phyloP scores from a whole-genome alignment of 2,113 vertebrate genomes.

The Puntigrus tetrazona region DNA sequence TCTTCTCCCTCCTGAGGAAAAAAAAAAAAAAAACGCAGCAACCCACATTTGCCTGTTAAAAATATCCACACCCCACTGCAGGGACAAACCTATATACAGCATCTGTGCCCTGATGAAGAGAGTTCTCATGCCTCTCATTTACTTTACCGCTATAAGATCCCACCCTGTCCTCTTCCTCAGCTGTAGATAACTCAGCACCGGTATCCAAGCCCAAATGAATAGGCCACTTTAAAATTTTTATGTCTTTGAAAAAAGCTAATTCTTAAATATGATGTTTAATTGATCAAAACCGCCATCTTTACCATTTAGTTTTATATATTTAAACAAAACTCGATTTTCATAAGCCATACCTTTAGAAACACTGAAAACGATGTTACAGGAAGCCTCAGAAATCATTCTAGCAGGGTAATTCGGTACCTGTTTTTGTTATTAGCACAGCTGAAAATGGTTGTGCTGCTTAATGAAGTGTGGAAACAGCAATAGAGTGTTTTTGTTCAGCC shows the following conservation, averaged over 20 bases:
- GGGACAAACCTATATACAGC: slow-evolving; percentile 56
- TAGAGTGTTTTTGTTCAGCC: not conserved
- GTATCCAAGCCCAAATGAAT: not conserved
- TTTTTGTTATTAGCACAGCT: slow-evolving; percentile 9
- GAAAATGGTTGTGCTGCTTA: slow-evolving; percentile 9
- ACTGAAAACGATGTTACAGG: not conserved
- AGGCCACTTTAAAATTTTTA: not conserved
- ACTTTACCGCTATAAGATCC: slow-evolving; percentile 22
- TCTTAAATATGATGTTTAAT: not conserved
- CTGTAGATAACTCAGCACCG: slow-evolving; percentile 41
- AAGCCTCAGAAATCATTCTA: not conserved
- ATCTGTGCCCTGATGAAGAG: slow-evolving; percentile 49
- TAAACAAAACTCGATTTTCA: not conserved
- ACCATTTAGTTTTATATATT: not conserved
- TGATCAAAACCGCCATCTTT: not conserved
- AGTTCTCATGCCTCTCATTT: slow-evolving; percentile 7
- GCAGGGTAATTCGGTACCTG: not conserved
- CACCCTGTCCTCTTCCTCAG: not conserved
- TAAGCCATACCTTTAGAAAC: not conserved
- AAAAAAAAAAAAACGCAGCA: slow-evolving; percentile 45
- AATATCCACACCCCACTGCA: slow-evolving; percentile 55
- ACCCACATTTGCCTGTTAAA: slow-evolving; percentile 64
- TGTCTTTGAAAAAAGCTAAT: not conserved
- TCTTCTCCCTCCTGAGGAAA: slow-evolving; percentile 18
- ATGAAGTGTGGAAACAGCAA: not conserved